These are phyloP conservation scores for Acanthopagrus latus DNA, from an alignment of 2,797 vertebrate genomes.

Conservation along the genomic window DNA sequence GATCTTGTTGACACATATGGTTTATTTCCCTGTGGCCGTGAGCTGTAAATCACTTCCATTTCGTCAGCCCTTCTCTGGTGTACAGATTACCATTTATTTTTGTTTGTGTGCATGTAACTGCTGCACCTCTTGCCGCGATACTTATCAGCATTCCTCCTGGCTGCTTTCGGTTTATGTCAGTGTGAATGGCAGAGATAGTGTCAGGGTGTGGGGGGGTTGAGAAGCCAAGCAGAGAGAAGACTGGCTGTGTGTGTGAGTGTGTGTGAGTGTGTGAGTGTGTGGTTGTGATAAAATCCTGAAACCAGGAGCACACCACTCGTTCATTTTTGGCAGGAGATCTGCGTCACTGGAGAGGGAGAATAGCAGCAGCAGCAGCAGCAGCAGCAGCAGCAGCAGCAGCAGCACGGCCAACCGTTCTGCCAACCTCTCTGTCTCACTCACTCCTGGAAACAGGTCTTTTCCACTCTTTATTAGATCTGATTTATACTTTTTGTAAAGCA, in stretches of 20 bases:
- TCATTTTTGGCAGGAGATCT: slow-evolving; percentile 70
- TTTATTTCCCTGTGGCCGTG: slow-evolving; percentile 70
- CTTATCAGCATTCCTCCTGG: slow-evolving; percentile 26
- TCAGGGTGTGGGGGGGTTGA: slow-evolving; percentile 27
- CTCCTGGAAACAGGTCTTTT: slow-evolving; percentile 77
- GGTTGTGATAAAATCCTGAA: slow-evolving; percentile 61
- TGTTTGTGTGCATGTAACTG: slow-evolving; percentile 46
- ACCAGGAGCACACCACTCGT: slow-evolving; percentile 61
- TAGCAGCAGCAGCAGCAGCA: slow-evolving; percentile 33
- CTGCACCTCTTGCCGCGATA: slow-evolving; percentile 44
- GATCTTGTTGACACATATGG: slow-evolving; percentile 72
- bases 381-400: slow-evolving; percentile 61
- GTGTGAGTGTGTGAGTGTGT: slow-evolving; percentile 18
- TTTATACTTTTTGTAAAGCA: slow-evolving; percentile 68
- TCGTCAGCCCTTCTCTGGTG: slow-evolving; percentile 54
- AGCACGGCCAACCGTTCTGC: slow-evolving; percentile 49
- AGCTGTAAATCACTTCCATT: slow-evolving; percentile 62
- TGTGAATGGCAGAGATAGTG: slow-evolving; percentile 48
- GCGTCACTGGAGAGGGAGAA: slow-evolving; percentile 54
- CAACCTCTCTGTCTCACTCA: slow-evolving; percentile 55
- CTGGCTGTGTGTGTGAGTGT: slow-evolving; percentile 6
- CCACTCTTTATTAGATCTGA: slow-evolving; percentile 78
- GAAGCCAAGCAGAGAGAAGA: slow-evolving; percentile 46
- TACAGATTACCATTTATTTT: slow-evolving; percentile 58
- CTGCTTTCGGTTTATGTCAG: slow-evolving; percentile 46